Evolutionary conservation across 2,888 invertebrate species (phyloP).

Genomic region (Bombylius discolor): DNA sequence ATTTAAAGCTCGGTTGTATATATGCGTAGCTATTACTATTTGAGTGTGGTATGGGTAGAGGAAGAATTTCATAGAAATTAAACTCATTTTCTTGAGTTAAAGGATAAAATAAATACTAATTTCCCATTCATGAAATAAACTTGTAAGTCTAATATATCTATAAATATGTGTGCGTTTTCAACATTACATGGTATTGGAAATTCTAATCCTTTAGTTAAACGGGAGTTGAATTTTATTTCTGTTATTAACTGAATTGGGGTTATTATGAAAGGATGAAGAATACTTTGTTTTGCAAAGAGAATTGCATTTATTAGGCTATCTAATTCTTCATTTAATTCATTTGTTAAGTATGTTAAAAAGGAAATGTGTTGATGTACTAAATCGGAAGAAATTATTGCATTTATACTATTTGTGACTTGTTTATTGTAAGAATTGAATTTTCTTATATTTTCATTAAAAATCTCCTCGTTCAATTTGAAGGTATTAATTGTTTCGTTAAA

Average conservation of each 20-base stretch:
- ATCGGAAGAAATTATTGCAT: not conserved
- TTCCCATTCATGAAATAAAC: no score
- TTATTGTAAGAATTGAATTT: slow-evolving; percentile 9
- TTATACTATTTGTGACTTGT: not conserved
- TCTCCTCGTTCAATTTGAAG: slow-evolving; percentile 12
- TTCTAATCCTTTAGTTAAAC: not conserved
- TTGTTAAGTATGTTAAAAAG: slow-evolving; percentile 9
- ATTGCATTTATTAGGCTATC: slow-evolving; percentile 10
- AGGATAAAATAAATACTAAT: no score
- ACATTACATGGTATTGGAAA: not conserved
- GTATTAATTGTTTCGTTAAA: slow-evolving; percentile 13
- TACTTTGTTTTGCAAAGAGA: slow-evolving; percentile 7
- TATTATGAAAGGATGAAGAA: not conserved
- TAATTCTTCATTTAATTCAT: slow-evolving; percentile 11
- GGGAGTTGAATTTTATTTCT: not conserved
- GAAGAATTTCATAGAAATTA: no score
- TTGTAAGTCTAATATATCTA: no score
- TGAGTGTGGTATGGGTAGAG: no score
- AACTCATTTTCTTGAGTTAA: no score
- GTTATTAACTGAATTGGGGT: not conserved
- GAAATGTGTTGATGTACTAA: slow-evolving; percentile 9
- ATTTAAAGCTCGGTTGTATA: no score
- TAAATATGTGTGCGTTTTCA: not conserved
- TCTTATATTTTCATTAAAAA: slow-evolving; percentile 13
- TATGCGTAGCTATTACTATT: no score